Conservation (phyloP, 2,113 vertebrate species). For the Laterallus jamaicensis region DNA sequence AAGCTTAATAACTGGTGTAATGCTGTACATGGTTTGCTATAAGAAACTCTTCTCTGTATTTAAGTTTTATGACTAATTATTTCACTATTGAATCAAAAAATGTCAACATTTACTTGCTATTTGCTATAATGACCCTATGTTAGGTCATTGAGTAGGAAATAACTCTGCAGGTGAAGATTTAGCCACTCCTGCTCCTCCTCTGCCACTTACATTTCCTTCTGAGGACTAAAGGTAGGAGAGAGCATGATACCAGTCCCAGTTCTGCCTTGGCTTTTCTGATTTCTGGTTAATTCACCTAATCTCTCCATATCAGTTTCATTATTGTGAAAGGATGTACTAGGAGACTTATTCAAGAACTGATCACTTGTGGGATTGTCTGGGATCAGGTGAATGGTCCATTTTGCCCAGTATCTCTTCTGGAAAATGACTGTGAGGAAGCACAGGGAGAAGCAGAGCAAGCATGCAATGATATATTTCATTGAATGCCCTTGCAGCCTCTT, state of each 20-base stretch:
- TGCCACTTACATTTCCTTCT: neutral
- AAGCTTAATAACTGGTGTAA: neutral
- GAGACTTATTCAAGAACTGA: neutral
- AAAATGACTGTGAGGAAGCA: neutral
- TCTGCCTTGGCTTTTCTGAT: neutral
- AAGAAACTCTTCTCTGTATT: neutral
- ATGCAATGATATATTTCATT: neutral
- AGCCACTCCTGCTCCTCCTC: neutral
- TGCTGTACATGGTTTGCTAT: neutral
- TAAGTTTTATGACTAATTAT: neutral
- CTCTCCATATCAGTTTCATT: neutral
- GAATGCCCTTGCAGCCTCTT: neutral
- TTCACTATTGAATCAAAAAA: neutral
- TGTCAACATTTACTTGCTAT: neutral
- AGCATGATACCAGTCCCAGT: neutral
- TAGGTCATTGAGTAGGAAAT: neutral
- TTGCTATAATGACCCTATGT: neutral
- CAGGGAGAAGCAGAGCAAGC: neutral
- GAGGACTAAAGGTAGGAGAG: neutral
- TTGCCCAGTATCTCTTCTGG: neutral
- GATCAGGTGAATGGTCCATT: neutral
- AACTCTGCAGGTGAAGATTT: neutral
- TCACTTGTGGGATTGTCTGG: neutral
- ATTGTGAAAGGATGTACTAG: neutral
- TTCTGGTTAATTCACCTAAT: rapidly evolving